These are phyloP conservation scores for Montipora capricornis DNA, from an alignment of 64 coral and sea anemone species.

Conservation along the genomic window DNA sequence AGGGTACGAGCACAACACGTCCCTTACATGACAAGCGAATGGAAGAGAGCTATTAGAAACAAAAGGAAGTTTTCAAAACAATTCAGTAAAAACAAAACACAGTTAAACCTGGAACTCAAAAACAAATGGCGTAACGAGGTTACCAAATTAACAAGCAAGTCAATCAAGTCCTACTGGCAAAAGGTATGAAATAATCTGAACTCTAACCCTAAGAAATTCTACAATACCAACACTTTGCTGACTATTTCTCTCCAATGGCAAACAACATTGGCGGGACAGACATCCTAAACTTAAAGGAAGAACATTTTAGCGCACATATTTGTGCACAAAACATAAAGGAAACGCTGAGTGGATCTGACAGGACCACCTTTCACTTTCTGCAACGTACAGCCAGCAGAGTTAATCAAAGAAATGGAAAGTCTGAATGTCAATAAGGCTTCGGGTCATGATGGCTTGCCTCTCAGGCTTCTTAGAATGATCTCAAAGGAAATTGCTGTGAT, in stretches of 20 bases:
- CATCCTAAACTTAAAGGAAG: no score
- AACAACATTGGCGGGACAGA: no score
- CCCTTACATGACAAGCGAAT: conserved; percentile 49
- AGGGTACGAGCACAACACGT: not conserved
- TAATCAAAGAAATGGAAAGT: no score
- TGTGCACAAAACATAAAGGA: no score
- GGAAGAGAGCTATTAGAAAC: conserved; percentile 52
- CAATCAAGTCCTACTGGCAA: not conserved
- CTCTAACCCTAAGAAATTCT: conserved; percentile 39
- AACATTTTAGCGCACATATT: no score
- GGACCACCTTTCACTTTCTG: no score
- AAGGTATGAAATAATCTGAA: not conserved
- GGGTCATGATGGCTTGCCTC: not conserved
- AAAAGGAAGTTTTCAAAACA: conserved; percentile 32
- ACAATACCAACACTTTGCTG: not conserved
- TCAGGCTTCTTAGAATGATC: conserved; percentile 9
- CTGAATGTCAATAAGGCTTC: not conserved
- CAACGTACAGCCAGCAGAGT: no score
- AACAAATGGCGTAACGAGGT: conserved; percentile 42
- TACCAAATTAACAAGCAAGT: not conserved
- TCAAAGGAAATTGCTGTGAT: not conserved
- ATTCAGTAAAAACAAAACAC: conserved; percentile 28
- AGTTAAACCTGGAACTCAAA: conserved; percentile 10
- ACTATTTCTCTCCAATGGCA: no score
- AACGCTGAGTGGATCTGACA: no score